Base-by-base conservation (phyloP, 2,888 invertebrate genomes). In the Hoplodrina blanda region DNA sequence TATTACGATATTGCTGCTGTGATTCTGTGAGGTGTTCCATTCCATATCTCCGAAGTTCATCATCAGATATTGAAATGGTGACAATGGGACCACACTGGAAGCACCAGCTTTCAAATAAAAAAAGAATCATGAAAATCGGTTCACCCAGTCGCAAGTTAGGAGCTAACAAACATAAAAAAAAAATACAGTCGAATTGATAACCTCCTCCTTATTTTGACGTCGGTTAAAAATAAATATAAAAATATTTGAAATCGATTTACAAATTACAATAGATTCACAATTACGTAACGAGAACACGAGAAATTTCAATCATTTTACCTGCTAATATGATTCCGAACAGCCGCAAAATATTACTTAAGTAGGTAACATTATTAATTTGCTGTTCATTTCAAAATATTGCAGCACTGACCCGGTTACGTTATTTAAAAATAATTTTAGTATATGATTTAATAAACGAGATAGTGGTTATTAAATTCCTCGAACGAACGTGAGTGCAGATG, bases 381-480 rank as follows among this genome's bases (percentile, higher is more conserved):
- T 62, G 37, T 60, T 65, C 54, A 73, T 73, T 79, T 57, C 15
- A 67, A 69, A 71, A 67, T 55, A 57, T 71, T 61, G 52, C 67
- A 57, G 52, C 55, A 59, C 55, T 67, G 57, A 60, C 75, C 71
- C 61, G 55, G 59, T 78, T 80, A 44, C 53, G 54, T 15, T 56
- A 53, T 73, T 64, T 61, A 52, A 63, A 62, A 66, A 69, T 33
- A 64, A 53, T 54, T 64, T 61, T 57, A 19, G n/a, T n/a, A 57
- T 61, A 59, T 64, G 63, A 78, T 73, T 69, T 78, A 72, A 63
- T 64, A 73, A 73, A 78, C 62, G 49, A 67, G 60, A 68, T 68
- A 55, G 76, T 60, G 50, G 61, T 37, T 62, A 78, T 55, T 64
- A 54, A 69, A 69, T 69, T 68, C 61, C 30, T 69, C 49, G 63